Base-by-base conservation (phyloP, 2,888 invertebrate genomes). In the Steinernema hermaphroditum region DNA sequence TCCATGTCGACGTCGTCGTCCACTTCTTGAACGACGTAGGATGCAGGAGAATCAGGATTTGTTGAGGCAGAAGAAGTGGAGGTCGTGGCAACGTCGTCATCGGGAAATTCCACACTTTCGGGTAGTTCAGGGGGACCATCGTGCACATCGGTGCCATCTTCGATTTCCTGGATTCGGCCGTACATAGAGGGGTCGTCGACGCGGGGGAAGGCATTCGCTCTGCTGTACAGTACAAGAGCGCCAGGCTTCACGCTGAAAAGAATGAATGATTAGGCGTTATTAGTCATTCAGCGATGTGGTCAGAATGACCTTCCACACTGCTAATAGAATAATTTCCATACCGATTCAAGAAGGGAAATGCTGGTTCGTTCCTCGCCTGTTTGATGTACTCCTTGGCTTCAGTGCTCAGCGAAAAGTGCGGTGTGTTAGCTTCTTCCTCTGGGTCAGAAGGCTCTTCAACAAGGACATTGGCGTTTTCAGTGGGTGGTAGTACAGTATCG, bases 361-460 rank as follows among this genome's bases (percentile, higher is more conserved):
- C 32, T 9, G 1, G 2, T 12, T 32, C 62, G 8, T 62, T 34
- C 4, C 14, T 62, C 29, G 16, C 2, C 14, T n/a, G 27, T 9
- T 62, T 29, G 32, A 62, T 1, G 32, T 32, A 32, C 6, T 24
- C 62, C 32, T 62, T 9, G 32, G 62, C 62, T 14, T 62, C 62
- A 9, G 9, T 32, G 19, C 29, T n/a, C 62, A 62, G 16, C 32
- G 32, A 29, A 8, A 62, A 14, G 2, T 16, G 34, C 32, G 62
- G 34, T 8, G 19, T 1, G 6, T 62, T 37, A 4, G 4, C 32
- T 6, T 62, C 62, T 16, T 50, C 50, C 24, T 9, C 50, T 14
- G 62, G n/a, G n/a, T n/a, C n/a, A n/a, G n/a, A n/a, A n/a, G n/a
- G 62, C 62, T 62, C 62, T 16, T 62, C 62, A 2, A 62, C 34